These are phyloP conservation scores for Balanococcus diminutus DNA, from an alignment of 2,888 invertebrate species.

Conservation along the genomic window DNA sequence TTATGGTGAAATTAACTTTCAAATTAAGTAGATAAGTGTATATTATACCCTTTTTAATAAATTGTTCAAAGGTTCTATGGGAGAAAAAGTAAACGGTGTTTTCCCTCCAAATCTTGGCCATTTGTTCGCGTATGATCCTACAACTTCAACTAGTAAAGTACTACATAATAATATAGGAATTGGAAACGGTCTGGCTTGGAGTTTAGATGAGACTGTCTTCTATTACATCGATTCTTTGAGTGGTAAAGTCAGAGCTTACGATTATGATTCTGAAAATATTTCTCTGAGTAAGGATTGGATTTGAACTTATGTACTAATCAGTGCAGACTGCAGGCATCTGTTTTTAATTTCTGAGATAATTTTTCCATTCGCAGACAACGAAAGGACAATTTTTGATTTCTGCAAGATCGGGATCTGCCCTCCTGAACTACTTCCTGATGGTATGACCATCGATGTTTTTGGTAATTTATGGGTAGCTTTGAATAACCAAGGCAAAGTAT, in stretches of 20 bases:
- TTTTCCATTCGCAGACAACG: slow-evolving; percentile 65
- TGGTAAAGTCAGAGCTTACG: slow-evolving; percentile 68
- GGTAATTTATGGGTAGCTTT: slow-evolving; percentile 79
- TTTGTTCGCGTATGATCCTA: background rate
- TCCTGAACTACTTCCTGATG: slow-evolving; percentile 67
- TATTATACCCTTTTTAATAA: too few relatives aligned
- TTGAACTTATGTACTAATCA: too few relatives aligned
- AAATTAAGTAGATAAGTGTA: too few relatives aligned
- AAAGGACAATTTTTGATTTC: slow-evolving; percentile 67
- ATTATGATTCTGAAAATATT: slow-evolving; percentile 73
- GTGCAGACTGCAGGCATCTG: too few relatives aligned
- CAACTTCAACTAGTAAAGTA: slow-evolving; percentile 58
- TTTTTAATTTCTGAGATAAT: background rate
- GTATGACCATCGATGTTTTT: slow-evolving; percentile 79
- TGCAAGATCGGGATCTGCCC: slow-evolving; percentile 60
- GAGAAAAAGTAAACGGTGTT: slow-evolving; percentile 66
- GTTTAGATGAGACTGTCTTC: slow-evolving; percentile 69
- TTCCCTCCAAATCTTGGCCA: slow-evolving; percentile 64
- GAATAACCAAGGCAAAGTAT: slow-evolving; percentile 69
- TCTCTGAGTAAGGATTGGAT: slow-evolving; percentile 66
- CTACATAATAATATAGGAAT: slow-evolving; percentile 66
- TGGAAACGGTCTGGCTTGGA: slow-evolving; percentile 82
- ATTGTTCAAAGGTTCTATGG: slow-evolving; percentile 66
- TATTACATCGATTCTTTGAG: slow-evolving; percentile 64
- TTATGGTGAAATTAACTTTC: too few relatives aligned